Evolutionary conservation across 2,888 invertebrate genomes (phyloP), one percentile per base, ranked within the genome.

Genomic region (Acrocyrtus sp.): DNA sequence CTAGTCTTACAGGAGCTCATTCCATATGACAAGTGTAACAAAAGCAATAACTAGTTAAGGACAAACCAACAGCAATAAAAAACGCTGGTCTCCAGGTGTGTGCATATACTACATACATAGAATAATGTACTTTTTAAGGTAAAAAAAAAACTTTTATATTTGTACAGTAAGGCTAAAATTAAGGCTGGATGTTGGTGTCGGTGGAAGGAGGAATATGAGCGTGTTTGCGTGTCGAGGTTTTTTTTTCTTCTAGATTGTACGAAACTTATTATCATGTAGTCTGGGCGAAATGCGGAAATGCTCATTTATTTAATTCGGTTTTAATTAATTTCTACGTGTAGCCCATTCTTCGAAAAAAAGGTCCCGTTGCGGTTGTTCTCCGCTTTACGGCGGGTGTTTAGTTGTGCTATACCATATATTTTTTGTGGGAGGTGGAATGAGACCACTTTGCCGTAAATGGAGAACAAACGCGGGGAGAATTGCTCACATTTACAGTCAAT

Each of bases 41-140:
- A 58, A 72, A 72, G 72, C 72, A 72, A 72, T 72, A 72, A 72
- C 65, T 72, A 72, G 72, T 72, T 72, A 72, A 72, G 65, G 72
- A 58, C 57, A 72, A 34, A 72, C 65, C 72, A 54, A 65, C 65
- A 72, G 72, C 65, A 72, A 72, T 65, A 72, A 65, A 63, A 50
- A 56, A 47, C 53, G 58, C 65, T 65, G 65, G 72, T 60, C 60
- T 72, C 43, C 63, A 57, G 48, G 45, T 17, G 43, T 48, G 39
- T 24, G 34, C 34, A 34, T 34, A 34, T 34, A 34, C 6, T 34
- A 8, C 12, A 8, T 34, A 34, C 34, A 8, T 8, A 34, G 34
- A 34, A 34, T 34, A 34, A n/a, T n/a, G n/a, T n/a, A n/a, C n/a
- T n/a, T n/a, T n/a, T n/a, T n/a, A n/a, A n/a, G n/a, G n/a, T n/a